Evolutionary conservation across 2,888 invertebrate genomes (phyloP).

Genomic region (Orthosia gothica): DNA sequence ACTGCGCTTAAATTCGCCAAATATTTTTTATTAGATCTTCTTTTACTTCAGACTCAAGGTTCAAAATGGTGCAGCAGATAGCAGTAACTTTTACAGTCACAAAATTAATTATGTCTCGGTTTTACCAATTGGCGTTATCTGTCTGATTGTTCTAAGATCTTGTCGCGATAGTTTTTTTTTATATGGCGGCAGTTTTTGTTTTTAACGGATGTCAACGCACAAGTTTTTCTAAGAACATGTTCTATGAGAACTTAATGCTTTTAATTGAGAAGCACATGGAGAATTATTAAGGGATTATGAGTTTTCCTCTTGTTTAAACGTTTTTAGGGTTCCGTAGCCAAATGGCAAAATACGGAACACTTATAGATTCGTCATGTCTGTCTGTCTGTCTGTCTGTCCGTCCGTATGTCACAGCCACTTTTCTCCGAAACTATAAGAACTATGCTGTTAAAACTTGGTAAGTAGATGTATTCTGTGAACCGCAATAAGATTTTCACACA

Average conservation of each 20-base stretch:
- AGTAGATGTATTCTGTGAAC: too few species aligned
- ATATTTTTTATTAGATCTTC: constrained; percentile 39
- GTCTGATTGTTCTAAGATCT: constrained; percentile 59
- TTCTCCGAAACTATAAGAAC: too few species aligned
- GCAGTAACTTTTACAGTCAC: constrained; percentile 23
- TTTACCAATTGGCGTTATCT: constrained; percentile 60
- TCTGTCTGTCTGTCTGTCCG: too few species aligned
- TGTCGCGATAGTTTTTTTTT: constrained; percentile 45
- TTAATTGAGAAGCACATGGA: constrained; percentile 54
- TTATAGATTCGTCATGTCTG: too few species aligned
- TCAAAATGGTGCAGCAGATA: constrained; percentile 31
- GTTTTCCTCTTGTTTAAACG: constrained; percentile 7
- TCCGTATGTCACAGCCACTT: too few species aligned
- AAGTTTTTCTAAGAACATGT: constrained; percentile 39
- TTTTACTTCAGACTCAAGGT: constrained; percentile 41
- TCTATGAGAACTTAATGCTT: constrained; percentile 50
- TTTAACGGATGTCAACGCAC: constrained; percentile 48
- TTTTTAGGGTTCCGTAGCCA: too few species aligned
- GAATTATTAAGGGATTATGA: constrained; percentile 28
- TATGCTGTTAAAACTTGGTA: too few species aligned
- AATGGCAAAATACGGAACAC: too few species aligned
- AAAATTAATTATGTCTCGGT: constrained; percentile 38
- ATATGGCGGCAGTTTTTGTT: constrained; percentile 35
- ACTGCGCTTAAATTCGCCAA: constrained; percentile 53
- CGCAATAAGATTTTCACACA: too few species aligned